Evolutionary conservation across 1,140 invertebrate species (phyloP).

Genomic region (Polypedilum pembai): DNA sequence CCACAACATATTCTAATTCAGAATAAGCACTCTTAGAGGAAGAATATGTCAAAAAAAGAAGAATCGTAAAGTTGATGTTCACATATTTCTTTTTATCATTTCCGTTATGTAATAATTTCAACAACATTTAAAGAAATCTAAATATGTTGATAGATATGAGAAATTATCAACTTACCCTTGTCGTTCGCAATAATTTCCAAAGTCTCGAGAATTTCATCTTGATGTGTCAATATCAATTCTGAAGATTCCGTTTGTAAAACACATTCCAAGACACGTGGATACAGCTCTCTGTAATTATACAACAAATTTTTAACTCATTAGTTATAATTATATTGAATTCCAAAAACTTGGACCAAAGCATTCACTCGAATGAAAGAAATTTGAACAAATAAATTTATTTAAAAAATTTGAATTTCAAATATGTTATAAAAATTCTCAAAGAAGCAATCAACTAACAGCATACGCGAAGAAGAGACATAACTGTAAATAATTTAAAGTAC

Average conservation of each 20-base stretch:
- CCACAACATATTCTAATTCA: neutral
- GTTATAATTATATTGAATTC: constrained; percentile 16
- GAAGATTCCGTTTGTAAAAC: neutral
- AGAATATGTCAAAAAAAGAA: neutral
- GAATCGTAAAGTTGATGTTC: neutral
- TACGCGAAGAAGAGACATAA: neutral
- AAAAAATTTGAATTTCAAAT: neutral
- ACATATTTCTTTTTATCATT: neutral
- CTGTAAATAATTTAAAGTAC: constrained; percentile 26
- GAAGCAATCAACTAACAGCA: constrained; percentile 17
- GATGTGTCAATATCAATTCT: constrained; percentile 9
- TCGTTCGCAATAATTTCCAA: neutral
- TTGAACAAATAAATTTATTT: neutral
- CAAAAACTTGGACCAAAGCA: neutral
- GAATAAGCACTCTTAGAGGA: neutral
- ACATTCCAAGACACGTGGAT: constrained; percentile 25
- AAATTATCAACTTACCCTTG: neutral
- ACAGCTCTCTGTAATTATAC: constrained; percentile 11
- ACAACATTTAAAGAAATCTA: no score
- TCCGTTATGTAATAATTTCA: neutral
- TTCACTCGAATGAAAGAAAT: neutral
- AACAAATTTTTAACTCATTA: neutral
- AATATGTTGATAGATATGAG: neutral
- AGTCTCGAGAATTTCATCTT: constrained; percentile 6
- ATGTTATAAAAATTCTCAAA: neutral